phyloP scores from a whole-genome alignment of 2,113 vertebrate genomes.

The Monopterus albus region DNA sequence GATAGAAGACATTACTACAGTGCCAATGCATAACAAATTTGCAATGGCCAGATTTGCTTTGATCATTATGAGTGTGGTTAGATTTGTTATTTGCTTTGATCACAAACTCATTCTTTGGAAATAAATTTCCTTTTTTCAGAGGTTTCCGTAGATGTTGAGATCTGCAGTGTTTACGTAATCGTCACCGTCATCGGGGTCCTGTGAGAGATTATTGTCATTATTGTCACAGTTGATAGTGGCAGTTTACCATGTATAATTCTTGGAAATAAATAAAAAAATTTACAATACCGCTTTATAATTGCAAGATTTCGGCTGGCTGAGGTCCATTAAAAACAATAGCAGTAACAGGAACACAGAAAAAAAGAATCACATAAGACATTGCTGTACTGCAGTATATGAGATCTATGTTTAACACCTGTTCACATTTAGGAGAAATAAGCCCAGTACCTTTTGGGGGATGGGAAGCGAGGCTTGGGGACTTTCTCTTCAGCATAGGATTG shows the following conservation, averaged over 20 bases:
- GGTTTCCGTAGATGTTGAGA: constrained; percentile 62
- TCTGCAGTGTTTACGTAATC: constrained; percentile 60
- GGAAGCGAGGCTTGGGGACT: constrained; percentile 53
- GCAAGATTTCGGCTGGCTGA: constrained; percentile 50
- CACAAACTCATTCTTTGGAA: background rate
- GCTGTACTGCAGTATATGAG: background rate
- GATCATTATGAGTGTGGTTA: background rate
- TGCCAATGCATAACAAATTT: background rate
- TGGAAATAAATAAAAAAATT: background rate
- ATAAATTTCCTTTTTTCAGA: constrained; percentile 36
- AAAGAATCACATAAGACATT: background rate
- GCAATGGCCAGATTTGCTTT: background rate
- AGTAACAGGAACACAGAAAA: constrained; percentile 1
- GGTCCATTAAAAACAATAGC: background rate
- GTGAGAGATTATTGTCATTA: background rate
- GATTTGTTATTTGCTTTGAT: background rate
- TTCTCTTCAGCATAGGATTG: constrained; percentile 27
- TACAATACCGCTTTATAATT: constrained; percentile 41
- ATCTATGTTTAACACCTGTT: background rate
- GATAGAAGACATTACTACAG: background rate
- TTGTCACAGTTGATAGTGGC: background rate
- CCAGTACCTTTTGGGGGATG: constrained; percentile 68
- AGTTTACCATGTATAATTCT: background rate
- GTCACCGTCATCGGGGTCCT: constrained; percentile 45
- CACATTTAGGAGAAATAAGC: background rate